Base-by-base conservation (phyloP, 2,797 vertebrate species). In the Hapalemur alaotrensis region DNA sequence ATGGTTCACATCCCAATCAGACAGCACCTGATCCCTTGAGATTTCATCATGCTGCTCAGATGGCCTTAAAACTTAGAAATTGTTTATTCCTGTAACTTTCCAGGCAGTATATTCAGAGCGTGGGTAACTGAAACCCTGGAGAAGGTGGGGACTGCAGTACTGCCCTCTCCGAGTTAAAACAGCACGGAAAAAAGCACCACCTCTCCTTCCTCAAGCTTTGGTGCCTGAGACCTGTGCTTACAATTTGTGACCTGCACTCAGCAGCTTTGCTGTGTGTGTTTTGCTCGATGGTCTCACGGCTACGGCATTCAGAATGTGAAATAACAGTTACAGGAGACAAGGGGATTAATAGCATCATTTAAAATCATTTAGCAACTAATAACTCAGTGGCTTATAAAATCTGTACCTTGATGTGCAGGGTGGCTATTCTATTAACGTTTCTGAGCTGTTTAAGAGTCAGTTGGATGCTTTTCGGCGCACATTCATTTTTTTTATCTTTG, bases 341-440 rank as follows among this genome's bases (percentile, higher is more conserved):
- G 67, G n/a, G 78, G 83, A 97, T 96, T 95, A 94, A 95, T 94
- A 83, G 91, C 18, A 92, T 80, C 92, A 91, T 86, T 97, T 96
- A 95, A 96, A 86, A 94, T 85, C 85, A 91, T 72, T 96, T 91
- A 90, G 65, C 95, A 78, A 94, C 52, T 90, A 95, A 91, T 91
- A 76, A 91, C 35, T 70, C 70, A n/a, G 46, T 70, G 57, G 35
- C 59, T 69, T 87, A 18, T 85, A 41, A 69, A 81, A 57, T 72
- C 50, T 67, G 61, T 25, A 96, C 69, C 90, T 95, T 65, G 25
- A 63, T 79, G 46, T 28, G 48, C 92, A 83, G 57, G 63, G 59
- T 43, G n/a, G 63, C 90, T 89, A 1, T 65, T 30, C 54, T 59
- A 35, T 91, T 89, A 92, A 65, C 13, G 52, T 86, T 84, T 76